Percentiles rank a stretch among this genome's conserved stretches.
phyloP scores from a whole-genome alignment of 2,888 invertebrate genomes.

The Microctonus aethiopoides region DNA sequence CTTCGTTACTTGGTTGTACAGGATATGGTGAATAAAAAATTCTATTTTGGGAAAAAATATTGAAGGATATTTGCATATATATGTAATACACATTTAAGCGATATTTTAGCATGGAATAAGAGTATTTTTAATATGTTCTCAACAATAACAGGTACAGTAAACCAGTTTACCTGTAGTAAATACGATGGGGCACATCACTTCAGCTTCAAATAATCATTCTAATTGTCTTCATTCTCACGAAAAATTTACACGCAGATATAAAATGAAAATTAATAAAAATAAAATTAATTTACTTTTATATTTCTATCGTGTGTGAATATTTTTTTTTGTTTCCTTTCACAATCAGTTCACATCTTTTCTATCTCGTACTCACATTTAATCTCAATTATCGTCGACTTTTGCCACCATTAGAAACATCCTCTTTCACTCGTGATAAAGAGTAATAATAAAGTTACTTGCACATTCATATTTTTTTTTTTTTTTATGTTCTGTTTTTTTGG shows the following conservation, averaged over 20 bases:
- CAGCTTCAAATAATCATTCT: constrained; percentile 7
- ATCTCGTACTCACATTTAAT: neutral
- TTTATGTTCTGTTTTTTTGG: neutral
- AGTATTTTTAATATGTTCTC: constrained; percentile 63
- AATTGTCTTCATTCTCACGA: no score
- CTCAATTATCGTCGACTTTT: no score
- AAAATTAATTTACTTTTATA: no score
- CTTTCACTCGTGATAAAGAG: neutral
- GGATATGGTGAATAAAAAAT: neutral
- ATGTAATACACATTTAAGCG: constrained; percentile 45
- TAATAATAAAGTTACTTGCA: neutral
- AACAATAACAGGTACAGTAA: constrained; percentile 66
- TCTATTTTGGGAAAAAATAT: constrained; percentile 6
- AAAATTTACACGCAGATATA: no score
- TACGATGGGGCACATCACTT: constrained; percentile 50
- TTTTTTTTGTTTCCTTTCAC: neutral
- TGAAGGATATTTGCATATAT: constrained; percentile 45
- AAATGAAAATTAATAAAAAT: no score
- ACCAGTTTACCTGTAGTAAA: constrained; percentile 65
- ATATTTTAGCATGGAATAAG: constrained; percentile 62
- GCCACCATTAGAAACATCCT: neutral
- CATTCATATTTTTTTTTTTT: no score
- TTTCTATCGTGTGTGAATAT: neutral
- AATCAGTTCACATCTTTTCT: neutral
- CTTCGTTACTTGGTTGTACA: no score